A percentile compares a stretch with the other conserved stretches of the same genome.
Evolutionary conservation across 1,140 invertebrate genomes (phyloP).

Genomic region (Kradibia gibbosae): DNA sequence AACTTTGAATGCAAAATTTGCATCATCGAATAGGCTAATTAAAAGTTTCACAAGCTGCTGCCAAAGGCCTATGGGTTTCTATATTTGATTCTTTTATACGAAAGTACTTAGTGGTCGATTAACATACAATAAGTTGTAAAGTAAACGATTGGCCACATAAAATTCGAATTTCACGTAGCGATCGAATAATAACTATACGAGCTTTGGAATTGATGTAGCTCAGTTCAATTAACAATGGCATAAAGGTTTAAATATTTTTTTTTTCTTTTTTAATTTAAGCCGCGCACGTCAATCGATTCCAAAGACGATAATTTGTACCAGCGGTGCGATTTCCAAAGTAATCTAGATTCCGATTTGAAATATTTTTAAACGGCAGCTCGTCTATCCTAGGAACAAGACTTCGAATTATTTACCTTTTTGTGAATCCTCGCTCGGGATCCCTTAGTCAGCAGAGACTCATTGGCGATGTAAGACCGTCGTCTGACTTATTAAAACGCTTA

Average conservation of each 20-base stretch:
- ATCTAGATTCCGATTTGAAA: not conserved
- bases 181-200: not conserved
- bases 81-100: no score
- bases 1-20: no score
- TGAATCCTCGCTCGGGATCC: not conserved
- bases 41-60: no score
- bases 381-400: not conserved
- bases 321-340: not conserved
- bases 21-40: no score
- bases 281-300: conserved; percentile 15
- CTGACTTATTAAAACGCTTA: not conserved
- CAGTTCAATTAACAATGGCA: not conserved
- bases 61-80: no score
- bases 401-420: not conserved
- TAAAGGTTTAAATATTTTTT: no score
- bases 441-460: not conserved
- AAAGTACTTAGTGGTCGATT: no score
- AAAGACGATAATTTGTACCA: not conserved
- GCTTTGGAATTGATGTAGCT: not conserved
- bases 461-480: not conserved
- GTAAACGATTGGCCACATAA: no score
- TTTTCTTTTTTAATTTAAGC: conserved; percentile 38
- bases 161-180: no score
- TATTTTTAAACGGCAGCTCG: not conserved
- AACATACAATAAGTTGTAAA: no score